These are phyloP conservation scores for Icerya purchasi DNA, from an alignment of 2,888 invertebrate genomes.

Conservation along the genomic window DNA sequence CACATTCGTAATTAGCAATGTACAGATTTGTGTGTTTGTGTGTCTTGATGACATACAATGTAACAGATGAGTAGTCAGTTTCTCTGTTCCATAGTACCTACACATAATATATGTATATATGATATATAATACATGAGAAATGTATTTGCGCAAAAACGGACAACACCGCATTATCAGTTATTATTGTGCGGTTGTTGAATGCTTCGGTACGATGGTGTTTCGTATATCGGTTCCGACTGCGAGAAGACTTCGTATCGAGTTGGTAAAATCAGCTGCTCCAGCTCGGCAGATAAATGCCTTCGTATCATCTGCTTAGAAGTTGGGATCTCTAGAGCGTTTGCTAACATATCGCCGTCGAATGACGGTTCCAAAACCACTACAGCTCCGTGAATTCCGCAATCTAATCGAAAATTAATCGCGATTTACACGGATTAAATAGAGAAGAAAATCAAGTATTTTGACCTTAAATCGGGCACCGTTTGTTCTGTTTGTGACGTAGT, in stretches of 20 bases:
- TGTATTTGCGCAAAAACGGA: no score
- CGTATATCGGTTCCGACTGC: slow-evolving; percentile 11
- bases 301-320: slow-evolving; percentile 82
- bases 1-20: no score
- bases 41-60: no score
- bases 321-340: slow-evolving; percentile 75
- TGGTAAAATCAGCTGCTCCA: slow-evolving; percentile 73
- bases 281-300: slow-evolving; percentile 71
- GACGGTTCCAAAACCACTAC: slow-evolving; percentile 80
- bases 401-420: slow-evolving; percentile 26
- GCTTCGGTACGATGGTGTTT: slow-evolving; percentile 11
- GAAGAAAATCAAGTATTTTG: background rate
- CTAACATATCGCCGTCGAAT: slow-evolving; percentile 86
- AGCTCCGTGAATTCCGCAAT: slow-evolving; percentile 88
- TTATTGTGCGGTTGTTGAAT: no score
- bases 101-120: no score
- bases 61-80: no score
- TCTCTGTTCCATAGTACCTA: no score
- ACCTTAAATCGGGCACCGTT: no score
- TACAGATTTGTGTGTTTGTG: no score
- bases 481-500: no score
- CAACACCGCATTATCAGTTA: no score
- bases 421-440: background rate
- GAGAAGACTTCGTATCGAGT: slow-evolving; percentile 46
- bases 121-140: no score